A percentile compares a stretch with the other conserved stretches of the same genome.
Evolutionary conservation across 2,113 vertebrate species (phyloP).

Genomic region (Halcyon malimbica): DNA sequence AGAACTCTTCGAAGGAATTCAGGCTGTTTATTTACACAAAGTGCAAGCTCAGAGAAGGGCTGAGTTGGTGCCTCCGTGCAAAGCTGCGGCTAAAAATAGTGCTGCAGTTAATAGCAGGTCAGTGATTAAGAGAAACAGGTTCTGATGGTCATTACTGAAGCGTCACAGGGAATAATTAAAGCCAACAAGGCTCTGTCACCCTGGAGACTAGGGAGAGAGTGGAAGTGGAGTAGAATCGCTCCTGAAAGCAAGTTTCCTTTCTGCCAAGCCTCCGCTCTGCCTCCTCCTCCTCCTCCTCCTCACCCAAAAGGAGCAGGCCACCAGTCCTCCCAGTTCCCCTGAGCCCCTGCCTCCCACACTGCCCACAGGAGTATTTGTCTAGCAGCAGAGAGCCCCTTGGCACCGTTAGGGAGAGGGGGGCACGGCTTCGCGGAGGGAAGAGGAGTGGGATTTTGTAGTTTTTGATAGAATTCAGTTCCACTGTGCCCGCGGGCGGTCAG

Average conservation of each 20-base stretch:
- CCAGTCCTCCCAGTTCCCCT: not conserved
- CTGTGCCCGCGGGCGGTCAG: accelerated
- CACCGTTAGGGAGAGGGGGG: not conserved
- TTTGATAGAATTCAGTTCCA: not conserved
- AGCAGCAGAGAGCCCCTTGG: too few relatives aligned
- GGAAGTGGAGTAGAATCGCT: not conserved
- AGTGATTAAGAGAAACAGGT: not conserved
- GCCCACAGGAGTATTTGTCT: too few relatives aligned
- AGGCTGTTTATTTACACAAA: conserved; percentile 1
- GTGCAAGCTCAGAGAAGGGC: not conserved
- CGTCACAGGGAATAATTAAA: accelerated
- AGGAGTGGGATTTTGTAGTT: not conserved
- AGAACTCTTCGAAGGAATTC: not conserved
- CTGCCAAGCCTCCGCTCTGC: not conserved
- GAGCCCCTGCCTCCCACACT: not conserved
- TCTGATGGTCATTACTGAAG: not conserved
- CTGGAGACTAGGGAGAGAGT: not conserved
- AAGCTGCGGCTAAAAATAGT: not conserved
- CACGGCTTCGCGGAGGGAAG: accelerated
- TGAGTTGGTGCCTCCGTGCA: not conserved
- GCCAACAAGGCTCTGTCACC: not conserved
- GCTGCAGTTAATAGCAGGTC: not conserved
- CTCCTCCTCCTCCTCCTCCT: not conserved
- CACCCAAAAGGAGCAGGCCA: not conserved
- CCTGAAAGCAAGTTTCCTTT: not conserved